A percentile compares a stretch with the other conserved stretches of the same genome.
These are phyloP conservation scores for Euleptes europaea DNA, from an alignment of 2,113 vertebrate species.

Conservation along the genomic window DNA sequence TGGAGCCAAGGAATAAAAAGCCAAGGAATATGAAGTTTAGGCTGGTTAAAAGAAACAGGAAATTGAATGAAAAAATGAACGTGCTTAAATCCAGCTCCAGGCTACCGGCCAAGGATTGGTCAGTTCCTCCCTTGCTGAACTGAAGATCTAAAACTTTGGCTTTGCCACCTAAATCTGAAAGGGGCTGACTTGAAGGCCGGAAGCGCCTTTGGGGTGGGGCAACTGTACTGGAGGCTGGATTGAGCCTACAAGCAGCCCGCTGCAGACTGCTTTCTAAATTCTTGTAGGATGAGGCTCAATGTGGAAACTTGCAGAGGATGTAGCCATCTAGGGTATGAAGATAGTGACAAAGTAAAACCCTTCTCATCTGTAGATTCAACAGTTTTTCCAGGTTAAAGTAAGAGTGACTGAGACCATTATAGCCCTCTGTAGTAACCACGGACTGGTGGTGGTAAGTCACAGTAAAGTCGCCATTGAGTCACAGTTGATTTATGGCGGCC, in stretches of 20 bases:
- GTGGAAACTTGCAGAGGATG: not conserved
- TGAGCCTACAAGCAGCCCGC: not conserved
- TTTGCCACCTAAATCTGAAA: not conserved
- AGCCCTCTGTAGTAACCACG: not conserved
- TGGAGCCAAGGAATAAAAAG: too few relatives aligned
- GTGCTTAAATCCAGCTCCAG: not conserved
- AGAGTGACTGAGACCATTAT: not conserved
- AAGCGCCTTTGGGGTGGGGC: not conserved
- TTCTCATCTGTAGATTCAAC: not conserved
- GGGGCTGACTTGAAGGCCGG: not conserved
- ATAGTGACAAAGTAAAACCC: not conserved
- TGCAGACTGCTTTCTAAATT: not conserved
- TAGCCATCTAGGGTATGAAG: too few relatives aligned
- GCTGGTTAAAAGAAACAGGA: not conserved
- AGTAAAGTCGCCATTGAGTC: too few relatives aligned
- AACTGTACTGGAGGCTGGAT: not conserved
- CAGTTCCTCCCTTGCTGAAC: not conserved
- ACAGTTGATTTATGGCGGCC: too few relatives aligned
- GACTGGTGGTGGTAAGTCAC: too few relatives aligned
- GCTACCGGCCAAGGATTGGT: not conserved
- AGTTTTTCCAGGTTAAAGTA: not conserved
- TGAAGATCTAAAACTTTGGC: not conserved
- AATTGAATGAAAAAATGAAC: not conserved
- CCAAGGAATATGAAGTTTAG: not conserved
- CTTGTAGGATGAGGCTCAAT: not conserved